Conservation (phyloP, 2,888 invertebrate species). For the Tipula lateralis region DNA sequence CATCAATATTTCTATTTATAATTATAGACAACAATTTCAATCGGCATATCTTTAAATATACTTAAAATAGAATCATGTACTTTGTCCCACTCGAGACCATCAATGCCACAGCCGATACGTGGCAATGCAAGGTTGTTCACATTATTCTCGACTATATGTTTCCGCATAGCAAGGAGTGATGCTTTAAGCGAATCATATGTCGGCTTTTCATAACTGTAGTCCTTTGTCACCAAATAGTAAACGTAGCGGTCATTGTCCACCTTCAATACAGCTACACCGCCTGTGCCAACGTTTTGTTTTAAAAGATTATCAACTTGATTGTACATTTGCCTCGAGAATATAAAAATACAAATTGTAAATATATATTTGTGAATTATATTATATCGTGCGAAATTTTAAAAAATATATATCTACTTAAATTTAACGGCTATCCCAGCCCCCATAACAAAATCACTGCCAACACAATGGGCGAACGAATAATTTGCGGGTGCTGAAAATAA, state of each 20-base stretch:
- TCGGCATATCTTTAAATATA: slow-evolving; percentile 50
- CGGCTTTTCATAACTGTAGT: slow-evolving; percentile 51
- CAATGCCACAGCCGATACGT: slow-evolving; percentile 62
- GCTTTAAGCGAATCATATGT: slow-evolving; percentile 49
- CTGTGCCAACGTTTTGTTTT: slow-evolving; percentile 42
- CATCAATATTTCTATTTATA: slow-evolving; percentile 38
- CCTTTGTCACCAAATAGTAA: slow-evolving; percentile 60
- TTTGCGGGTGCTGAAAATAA: slow-evolving; percentile 52
- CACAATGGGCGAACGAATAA: slow-evolving; percentile 55
- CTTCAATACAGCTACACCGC: slow-evolving; percentile 52
- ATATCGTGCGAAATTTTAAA: not conserved
- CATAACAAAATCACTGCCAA: slow-evolving; percentile 56
- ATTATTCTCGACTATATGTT: slow-evolving; percentile 48
- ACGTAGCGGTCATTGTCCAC: slow-evolving; percentile 48
- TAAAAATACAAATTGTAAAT: not conserved
- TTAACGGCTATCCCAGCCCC: slow-evolving; percentile 55
- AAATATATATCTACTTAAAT: slow-evolving; percentile 36
- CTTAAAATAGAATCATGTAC: slow-evolving; percentile 53
- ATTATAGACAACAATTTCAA: slow-evolving; percentile 54
- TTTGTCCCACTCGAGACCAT: slow-evolving; percentile 57
- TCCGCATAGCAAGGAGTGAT: slow-evolving; percentile 47
- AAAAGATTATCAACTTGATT: slow-evolving; percentile 41
- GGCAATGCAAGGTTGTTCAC: slow-evolving; percentile 59
- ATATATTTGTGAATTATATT: not conserved
- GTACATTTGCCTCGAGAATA: slow-evolving; percentile 42